These are phyloP conservation scores for Leptinotarsa rubiginosa DNA, from an alignment of 2,888 invertebrate species.

Conservation along the genomic window DNA sequence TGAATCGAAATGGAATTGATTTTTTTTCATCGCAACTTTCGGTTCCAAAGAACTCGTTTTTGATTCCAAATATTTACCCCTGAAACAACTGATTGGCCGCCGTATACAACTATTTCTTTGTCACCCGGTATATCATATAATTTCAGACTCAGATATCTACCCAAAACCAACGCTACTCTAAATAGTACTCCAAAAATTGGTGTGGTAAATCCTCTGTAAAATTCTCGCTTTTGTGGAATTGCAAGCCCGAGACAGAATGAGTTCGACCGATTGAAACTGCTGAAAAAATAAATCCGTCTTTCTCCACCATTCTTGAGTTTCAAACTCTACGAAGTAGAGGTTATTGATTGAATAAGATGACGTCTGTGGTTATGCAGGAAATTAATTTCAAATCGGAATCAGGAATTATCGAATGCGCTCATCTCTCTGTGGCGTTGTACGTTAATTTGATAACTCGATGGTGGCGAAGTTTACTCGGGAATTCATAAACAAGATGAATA, in stretches of 20 bases:
- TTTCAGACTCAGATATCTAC: too few relatives aligned
- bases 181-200: neutral
- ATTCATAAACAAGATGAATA: conserved; percentile 55
- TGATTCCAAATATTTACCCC: too few relatives aligned
- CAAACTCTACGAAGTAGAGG: conserved; percentile 10
- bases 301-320: neutral
- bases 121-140: too few relatives aligned
- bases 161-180: too few relatives aligned
- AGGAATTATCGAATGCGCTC: conserved; percentile 35
- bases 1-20: too few relatives aligned
- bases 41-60: too few relatives aligned
- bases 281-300: neutral
- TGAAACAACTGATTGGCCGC: too few relatives aligned
- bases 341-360: conserved; percentile 26
- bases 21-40: too few relatives aligned
- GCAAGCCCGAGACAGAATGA: neutral
- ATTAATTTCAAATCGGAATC: conserved; percentile 40
- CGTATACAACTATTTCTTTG: too few relatives aligned
- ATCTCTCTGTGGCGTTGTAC: conserved; percentile 37
- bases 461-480: conserved; percentile 54
- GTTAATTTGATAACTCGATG: conserved; percentile 53
- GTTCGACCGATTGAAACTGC: neutral
- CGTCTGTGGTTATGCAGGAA: conserved; percentile 34
- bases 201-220: neutral
- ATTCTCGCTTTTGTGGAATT: neutral